These are phyloP conservation scores for Delphinus delphis DNA, from an alignment of 2,113 vertebrate genomes.

Conservation along the genomic window DNA sequence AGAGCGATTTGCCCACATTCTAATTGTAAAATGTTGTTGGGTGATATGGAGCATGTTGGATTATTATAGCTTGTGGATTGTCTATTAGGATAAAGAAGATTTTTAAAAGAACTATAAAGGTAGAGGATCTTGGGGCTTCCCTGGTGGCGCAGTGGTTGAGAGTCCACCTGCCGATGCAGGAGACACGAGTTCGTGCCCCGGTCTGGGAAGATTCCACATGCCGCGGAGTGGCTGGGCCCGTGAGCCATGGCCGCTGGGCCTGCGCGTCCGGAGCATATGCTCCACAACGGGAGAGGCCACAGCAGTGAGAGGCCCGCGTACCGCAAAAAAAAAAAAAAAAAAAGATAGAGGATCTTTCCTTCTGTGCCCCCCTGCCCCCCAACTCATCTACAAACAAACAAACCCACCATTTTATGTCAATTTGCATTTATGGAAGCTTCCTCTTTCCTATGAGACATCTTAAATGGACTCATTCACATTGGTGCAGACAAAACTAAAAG, in stretches of 20 bases:
- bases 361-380: not conserved
- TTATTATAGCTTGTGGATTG: not conserved
- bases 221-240: too few species aligned
- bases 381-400: not conserved
- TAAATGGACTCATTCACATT: not conserved
- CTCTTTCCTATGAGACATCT: not conserved
- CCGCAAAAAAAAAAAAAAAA: too few species aligned
- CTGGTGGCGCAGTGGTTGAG: too few species aligned
- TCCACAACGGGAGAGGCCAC: too few species aligned
- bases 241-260: too few species aligned
- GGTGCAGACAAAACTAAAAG: slow-evolving; percentile 1
- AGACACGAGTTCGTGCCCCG: too few species aligned
- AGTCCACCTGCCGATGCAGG: too few species aligned
- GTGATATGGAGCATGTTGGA: not conserved
- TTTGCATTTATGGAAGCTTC: not conserved
- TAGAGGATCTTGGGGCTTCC: not conserved
- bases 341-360: not conserved
- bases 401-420: not conserved
- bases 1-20: not conserved
- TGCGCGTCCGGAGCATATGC: too few species aligned
- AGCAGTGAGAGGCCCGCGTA: too few species aligned
- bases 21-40: not conserved
- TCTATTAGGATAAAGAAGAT: not conserved
- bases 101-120: not conserved
- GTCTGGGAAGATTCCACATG: too few species aligned